Base-by-base conservation (phyloP, 2,797 vertebrate genomes). In the Sebastes kiyomatsui region DNA sequence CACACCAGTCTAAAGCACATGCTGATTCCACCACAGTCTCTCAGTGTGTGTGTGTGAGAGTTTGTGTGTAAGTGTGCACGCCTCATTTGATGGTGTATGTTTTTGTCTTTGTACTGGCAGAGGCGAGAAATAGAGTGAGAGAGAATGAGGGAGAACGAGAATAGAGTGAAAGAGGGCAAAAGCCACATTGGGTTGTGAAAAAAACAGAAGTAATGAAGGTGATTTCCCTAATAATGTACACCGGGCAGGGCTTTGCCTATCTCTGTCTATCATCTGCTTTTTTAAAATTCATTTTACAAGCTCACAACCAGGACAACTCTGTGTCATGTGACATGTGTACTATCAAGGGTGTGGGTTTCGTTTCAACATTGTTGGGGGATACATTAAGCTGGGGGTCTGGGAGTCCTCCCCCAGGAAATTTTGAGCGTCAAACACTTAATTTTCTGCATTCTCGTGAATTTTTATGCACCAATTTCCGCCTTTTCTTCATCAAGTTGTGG, bases 1-100 rank as follows among this genome's bases (percentile, higher is more conserved):
- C 94, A 94, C 86, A 84, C 64, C 88, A 79, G 91, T 89, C 91
- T 54, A 84, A 84, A 88, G 87, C 87, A 84, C 84, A 87, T 82
- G 85, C 89, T 86, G 90, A 87, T 87, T 87, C 84, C 62, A 42
- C 83, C 80, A 58, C 75, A 66, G 71, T 52, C 62, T 80, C 72
- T 62, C 62, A 8, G 58, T 60, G 60, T 35, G 69, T 16, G 3
- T 42, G 18, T 65, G 61, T 66, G 27, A 65, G 58, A 46, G 59
- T 60, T 42, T 30, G 66, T 65, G 71, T 75, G 11, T 32, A 20
- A 28, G 75, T 46, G 66, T 82, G 65, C 28, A 80, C 22, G 54
- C 76, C 69, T 88, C 78, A 75, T 87, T 89, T 86, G 67, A 72
- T 82, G 58, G 46, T 61, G 32, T 59, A 13, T 56, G 61, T 72